These are phyloP conservation scores for Drosophila gaucha DNA, from an alignment of 2,888 invertebrate genomes.

Conservation along the genomic window DNA sequence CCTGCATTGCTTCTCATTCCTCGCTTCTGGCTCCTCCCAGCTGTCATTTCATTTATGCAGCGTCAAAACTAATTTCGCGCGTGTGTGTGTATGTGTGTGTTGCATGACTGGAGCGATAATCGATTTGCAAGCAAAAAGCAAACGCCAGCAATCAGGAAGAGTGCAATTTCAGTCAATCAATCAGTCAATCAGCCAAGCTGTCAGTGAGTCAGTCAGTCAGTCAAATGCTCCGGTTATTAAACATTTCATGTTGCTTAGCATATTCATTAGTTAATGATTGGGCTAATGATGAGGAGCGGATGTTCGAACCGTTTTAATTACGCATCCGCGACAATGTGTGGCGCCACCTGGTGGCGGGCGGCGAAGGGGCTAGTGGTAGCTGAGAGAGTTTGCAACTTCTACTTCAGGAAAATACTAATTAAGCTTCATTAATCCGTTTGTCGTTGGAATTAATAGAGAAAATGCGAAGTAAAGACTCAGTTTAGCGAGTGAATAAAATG, in stretches of 20 bases:
- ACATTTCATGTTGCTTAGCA: conserved; percentile 42
- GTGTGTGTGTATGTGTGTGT: conserved; percentile 22
- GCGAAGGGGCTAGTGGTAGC: background rate
- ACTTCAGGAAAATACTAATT: conserved; percentile 70
- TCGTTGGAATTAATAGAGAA: conserved; percentile 41
- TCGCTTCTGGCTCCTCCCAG: background rate
- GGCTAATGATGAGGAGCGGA: conserved; percentile 65
- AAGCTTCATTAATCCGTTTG: conserved; percentile 67
- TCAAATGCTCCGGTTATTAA: conserved; percentile 41
- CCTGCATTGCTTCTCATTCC: conserved; percentile 11
- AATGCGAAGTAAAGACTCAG: conserved; percentile 26
- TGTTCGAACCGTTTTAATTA: conserved; percentile 63
- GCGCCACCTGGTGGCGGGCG: conserved; percentile 23
- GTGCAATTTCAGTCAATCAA: conserved; percentile 66
- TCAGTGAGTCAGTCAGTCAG: conserved; percentile 27
- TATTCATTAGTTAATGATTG: conserved; percentile 51
- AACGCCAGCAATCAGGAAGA: conserved; percentile 65
- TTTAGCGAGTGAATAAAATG: conserved; percentile 21
- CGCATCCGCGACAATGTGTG: conserved; percentile 53
- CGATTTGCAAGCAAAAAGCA: conserved; percentile 56
- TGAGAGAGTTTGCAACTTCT: conserved; percentile 26
- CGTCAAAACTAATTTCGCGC: conserved; percentile 53
- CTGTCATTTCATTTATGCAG: conserved; percentile 50
- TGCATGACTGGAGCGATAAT: conserved; percentile 71
- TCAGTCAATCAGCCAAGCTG: conserved; percentile 37